Evolutionary conservation across 2,888 invertebrate genomes (phyloP), one percentile per base, ranked within the genome.

Genomic region (Lepidonotus clava): DNA sequence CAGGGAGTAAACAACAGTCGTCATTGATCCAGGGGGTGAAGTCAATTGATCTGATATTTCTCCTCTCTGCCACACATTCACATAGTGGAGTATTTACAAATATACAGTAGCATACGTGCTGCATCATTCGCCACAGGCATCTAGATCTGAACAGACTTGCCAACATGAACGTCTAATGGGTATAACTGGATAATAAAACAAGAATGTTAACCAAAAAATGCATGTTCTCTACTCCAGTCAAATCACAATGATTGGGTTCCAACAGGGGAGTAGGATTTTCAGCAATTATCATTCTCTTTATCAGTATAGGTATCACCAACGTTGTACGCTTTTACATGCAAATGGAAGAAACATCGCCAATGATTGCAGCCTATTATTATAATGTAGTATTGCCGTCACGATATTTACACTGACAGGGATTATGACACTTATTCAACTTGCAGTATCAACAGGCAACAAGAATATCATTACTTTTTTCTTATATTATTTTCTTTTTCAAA

Each of bases 61-160:
- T 4, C 28, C 24, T 61, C 28, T 28, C 61, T 28, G 2, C 28
- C 61, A 61, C 28, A 28, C 61, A 61, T 32, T n/a, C 28, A 61
- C 24, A 24, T 11, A 61, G 11, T 32, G 11, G 28, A 61, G 61
- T 61, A 61, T 61, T 61, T 61, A 61, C 61, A 61, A 61, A 61
- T 61, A 61, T 11, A 61, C 61, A 61, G n/a, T 61, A 61, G 61
- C 61, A 61, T 61, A 61, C n/a, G 21, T 28, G 24, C 61, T 61
- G 61, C 61, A 61, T 61, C 61, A n/a, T n/a, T n/a, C 61, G 24
- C 24, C 61, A 61, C 61, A 61, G n/a, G n/a, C 56, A 56, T 56
- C 56, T 56, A n/a, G 56, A 61, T 32, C 21, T 11, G 24, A n/a
- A n/a, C 24, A 46, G 18, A 61, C 28, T 4, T 61, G 24, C 28